These are phyloP conservation scores for Gibbula magus DNA, from an alignment of 2,888 invertebrate genomes.

Conservation along the genomic window DNA sequence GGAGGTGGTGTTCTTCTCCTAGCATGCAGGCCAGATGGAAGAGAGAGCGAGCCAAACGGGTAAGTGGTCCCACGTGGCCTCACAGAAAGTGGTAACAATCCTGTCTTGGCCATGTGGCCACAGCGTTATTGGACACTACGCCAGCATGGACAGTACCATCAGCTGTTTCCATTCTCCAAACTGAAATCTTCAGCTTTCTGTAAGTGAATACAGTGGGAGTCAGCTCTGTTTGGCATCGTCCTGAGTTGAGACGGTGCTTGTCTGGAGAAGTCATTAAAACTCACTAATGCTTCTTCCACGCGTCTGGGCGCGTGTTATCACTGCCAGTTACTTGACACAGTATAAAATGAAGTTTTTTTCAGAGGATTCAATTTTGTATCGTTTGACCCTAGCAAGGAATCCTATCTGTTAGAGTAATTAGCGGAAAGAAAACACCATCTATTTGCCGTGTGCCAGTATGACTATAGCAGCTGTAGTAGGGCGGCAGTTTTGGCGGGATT, in stretches of 20 bases:
- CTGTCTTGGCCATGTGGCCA: background rate
- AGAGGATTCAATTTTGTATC: slow-evolving; percentile 5
- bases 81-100: background rate
- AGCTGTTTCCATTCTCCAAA: background rate
- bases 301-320: background rate
- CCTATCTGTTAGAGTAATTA: background rate
- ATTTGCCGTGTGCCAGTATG: background rate
- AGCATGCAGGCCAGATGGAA: background rate
- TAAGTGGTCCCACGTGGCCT: slow-evolving; percentile 4
- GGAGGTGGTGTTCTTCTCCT: background rate
- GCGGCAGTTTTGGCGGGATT: background rate
- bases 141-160: background rate
- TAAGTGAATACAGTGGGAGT: background rate
- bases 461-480: background rate
- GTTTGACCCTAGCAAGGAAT: slow-evolving; percentile 8
- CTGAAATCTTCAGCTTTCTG: background rate
- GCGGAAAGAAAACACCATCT: slow-evolving; percentile 10
- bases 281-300: background rate
- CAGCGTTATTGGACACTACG: background rate
- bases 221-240: background rate
- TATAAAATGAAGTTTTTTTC: slow-evolving; percentile 6
- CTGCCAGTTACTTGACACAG: slow-evolving; percentile 1
- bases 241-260: background rate
- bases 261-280: background rate
- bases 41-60: background rate